These are phyloP conservation scores for Dysdera silvatica DNA, from an alignment of 1,140 invertebrate species.

Conservation along the genomic window DNA sequence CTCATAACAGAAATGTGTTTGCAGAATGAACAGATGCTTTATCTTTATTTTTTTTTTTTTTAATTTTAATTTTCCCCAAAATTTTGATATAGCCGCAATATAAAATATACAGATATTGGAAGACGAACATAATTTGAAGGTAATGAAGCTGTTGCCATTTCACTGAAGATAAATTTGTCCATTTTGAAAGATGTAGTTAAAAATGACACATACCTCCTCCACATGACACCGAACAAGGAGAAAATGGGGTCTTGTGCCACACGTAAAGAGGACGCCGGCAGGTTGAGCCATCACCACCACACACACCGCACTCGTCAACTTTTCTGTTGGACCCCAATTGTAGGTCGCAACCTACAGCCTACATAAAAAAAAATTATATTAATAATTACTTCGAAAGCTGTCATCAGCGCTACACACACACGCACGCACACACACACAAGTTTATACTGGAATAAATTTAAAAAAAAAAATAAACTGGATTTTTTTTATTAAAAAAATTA, in stretches of 20 bases:
- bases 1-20: too few relatives aligned
- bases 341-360: conserved; percentile 85
- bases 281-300: conserved; percentile 76
- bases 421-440: too few relatives aligned
- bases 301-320: conserved; percentile 79
- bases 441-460: too few relatives aligned
- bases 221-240: conserved; percentile 75
- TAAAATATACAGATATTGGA: neutral
- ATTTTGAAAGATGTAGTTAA: neutral
- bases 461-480: too few relatives aligned
- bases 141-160: neutral
- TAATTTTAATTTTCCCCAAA: too few relatives aligned
- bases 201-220: conserved; percentile 69
- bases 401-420: too few relatives aligned
- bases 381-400: too few relatives aligned
- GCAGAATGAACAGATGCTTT: too few relatives aligned
- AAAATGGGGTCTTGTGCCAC: conserved; percentile 71
- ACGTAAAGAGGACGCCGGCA: conserved; percentile 68
- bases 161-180: neutral
- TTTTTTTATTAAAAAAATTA: too few relatives aligned
- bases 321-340: conserved; percentile 72
- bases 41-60: too few relatives aligned
- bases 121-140: neutral
- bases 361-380: conserved; percentile 37
- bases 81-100: too few relatives aligned